Conservation (phyloP, 2,797 vertebrate species). For the Podargus strigoides region DNA sequence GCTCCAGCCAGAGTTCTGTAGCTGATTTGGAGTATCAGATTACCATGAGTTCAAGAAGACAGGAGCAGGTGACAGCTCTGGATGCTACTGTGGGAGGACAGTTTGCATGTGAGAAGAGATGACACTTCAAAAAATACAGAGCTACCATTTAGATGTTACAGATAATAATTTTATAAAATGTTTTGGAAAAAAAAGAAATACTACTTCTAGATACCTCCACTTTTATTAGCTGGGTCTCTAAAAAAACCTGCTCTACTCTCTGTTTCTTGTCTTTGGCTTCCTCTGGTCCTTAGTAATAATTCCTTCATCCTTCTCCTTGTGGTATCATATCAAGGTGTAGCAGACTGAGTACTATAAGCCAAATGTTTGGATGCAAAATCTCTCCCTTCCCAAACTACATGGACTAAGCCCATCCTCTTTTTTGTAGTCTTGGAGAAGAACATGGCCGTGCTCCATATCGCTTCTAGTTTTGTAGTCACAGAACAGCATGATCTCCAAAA, state of each 20-base stretch:
- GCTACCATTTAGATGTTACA: neutral
- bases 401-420: neutral
- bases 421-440: neutral
- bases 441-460: neutral
- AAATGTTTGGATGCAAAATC: neutral
- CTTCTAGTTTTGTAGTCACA: neutral
- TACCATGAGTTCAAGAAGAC: neutral
- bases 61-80: neutral
- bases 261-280: neutral
- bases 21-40: neutral
- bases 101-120: neutral
- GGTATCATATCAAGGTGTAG: neutral
- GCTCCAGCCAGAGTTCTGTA: neutral
- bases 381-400: neutral
- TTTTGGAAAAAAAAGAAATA: neutral
- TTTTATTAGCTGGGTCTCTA: neutral
- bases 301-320: neutral
- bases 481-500: neutral
- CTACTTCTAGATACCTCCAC: neutral
- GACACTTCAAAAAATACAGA: neutral
- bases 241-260: neutral
- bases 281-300: neutral
- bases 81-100: neutral
- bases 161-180: neutral
- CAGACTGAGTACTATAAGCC: neutral